Evolutionary conservation across 2,888 invertebrate genomes (phyloP).

Genomic region (Tiliacea citrago): DNA sequence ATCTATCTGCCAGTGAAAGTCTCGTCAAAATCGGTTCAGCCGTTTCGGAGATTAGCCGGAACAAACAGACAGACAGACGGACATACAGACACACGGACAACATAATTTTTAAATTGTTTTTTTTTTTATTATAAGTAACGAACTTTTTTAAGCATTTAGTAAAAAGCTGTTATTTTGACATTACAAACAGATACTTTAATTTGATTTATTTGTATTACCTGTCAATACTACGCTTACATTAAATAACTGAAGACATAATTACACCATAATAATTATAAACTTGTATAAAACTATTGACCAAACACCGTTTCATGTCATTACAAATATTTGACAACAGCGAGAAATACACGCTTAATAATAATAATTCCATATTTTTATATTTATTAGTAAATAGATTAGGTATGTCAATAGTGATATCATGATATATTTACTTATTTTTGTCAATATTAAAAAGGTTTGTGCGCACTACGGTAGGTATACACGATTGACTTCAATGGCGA

Average conservation of each 20-base stretch:
- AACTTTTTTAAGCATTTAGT: no score
- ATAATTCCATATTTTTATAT: conserved; percentile 52
- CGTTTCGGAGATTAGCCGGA: no score
- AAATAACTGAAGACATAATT: neutral
- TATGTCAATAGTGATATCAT: conserved; percentile 19
- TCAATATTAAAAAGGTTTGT: conserved; percentile 41
- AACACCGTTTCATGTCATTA: conserved; percentile 17
- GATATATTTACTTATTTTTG: conserved; percentile 29
- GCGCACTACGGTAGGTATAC: conserved; percentile 20
- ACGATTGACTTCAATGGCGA: neutral
- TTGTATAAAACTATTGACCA: conserved; percentile 21
- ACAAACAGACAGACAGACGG: no score
- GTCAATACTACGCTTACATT: neutral
- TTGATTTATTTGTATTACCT: neutral
- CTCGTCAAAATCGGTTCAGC: no score
- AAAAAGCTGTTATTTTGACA: no score
- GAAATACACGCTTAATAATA: conserved; percentile 43
- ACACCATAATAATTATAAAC: neutral
- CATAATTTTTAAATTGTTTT: no score
- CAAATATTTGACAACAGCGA: conserved; percentile 36
- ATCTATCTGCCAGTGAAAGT: no score
- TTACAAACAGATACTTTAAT: no score
- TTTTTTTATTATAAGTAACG: no score
- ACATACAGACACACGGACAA: no score
- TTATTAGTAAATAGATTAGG: conserved; percentile 42